Evolutionary conservation across 2,113 vertebrate species (phyloP).

Genomic region (Mohoua ochrocephala): DNA sequence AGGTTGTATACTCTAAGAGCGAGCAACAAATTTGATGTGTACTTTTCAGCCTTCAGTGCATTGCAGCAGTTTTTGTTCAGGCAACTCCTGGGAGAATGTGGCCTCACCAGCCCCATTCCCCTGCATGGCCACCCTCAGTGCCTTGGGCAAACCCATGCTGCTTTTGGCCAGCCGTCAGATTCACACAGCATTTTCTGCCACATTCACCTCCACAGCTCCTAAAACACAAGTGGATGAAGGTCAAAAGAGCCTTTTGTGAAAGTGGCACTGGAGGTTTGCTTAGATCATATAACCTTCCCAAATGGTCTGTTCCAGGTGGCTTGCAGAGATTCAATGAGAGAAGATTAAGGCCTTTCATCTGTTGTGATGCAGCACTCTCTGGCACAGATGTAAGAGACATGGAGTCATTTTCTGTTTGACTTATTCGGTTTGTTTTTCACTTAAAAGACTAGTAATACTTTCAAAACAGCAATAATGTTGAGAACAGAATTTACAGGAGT

Average conservation of each 20-base stretch:
- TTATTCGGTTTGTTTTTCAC: not conserved
- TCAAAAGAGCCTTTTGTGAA: not conserved
- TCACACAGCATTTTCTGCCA: not conserved
- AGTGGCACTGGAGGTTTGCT: not conserved
- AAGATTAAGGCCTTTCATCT: fast-evolving
- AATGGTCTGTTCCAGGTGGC: fast-evolving
- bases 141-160: not conserved
- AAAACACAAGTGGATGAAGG: not conserved
- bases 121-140: fast-evolving
- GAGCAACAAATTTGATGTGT: fast-evolving
- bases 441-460: not conserved
- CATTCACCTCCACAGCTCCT: not conserved
- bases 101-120: not conserved
- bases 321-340: not conserved
- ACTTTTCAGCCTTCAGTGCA: not conserved
- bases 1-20: not conserved
- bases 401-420: not conserved
- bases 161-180: not conserved
- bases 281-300: not conserved
- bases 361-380: too few relatives aligned
- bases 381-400: not conserved
- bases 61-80: not conserved
- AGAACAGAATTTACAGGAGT: not conserved
- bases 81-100: fast-evolving
- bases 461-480: not conserved